phyloP scores from a whole-genome alignment of 2,888 invertebrate species.

The Hymenopus coronatus region DNA sequence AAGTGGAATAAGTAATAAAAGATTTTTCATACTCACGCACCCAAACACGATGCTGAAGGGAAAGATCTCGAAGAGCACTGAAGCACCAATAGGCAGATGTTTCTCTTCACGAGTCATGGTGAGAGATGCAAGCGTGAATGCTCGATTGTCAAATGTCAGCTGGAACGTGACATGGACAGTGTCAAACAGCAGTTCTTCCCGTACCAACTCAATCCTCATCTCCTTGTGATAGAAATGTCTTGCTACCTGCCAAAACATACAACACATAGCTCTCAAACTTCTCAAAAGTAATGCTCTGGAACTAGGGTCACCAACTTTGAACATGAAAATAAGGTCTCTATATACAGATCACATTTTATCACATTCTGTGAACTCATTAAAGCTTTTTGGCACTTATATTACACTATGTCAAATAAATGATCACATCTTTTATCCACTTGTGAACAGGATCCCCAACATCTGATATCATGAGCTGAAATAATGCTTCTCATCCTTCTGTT shows the following conservation, averaged over 20 bases:
- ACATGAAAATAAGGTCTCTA: no score
- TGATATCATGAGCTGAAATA: no score
- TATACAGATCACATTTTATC: no score
- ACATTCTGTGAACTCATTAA: no score
- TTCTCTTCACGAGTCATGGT: conserved; percentile 86
- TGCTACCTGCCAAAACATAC: conserved; percentile 63
- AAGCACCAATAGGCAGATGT: conserved; percentile 83
- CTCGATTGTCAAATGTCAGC: conserved; percentile 90
- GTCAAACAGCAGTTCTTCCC: conserved; percentile 83
- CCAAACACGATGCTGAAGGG: conserved; percentile 97
- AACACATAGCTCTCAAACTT: no score
- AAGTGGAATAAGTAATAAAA: neutral
- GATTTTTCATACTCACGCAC: conserved; percentile 51
- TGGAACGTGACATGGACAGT: conserved; percentile 93
- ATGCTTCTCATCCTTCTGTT: no score
- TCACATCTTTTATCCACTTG: no score
- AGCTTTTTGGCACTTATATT: no score
- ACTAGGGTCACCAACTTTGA: no score
- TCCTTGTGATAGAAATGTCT: conserved; percentile 93
- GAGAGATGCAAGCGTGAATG: conserved; percentile 78
- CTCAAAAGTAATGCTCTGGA: no score
- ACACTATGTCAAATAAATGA: no score
- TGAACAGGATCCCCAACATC: no score
- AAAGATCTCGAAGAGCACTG: conserved; percentile 92
- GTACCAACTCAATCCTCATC: conserved; percentile 84